phyloP scores from a whole-genome alignment of 2,797 vertebrate species.

The Xyrichtys novacula region DNA sequence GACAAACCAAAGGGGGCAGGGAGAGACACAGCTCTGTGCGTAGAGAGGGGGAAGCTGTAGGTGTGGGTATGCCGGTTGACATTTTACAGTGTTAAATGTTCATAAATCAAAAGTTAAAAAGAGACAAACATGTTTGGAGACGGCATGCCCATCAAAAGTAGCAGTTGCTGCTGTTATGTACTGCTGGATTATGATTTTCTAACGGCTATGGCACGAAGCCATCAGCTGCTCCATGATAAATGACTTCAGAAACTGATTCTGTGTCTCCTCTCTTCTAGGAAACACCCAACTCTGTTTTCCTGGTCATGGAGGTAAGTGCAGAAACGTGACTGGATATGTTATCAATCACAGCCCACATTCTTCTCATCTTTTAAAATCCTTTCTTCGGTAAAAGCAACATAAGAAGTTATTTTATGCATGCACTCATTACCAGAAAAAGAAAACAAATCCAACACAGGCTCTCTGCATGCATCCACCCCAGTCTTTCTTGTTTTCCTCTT shows the following conservation, averaged over 20 bases:
- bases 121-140: neutral
- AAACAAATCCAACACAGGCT: neutral
- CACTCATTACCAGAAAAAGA: neutral
- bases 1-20: too few species aligned
- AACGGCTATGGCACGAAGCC: conserved; percentile 1
- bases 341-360: neutral
- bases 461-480: neutral
- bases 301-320: conserved; percentile 95
- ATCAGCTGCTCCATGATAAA: conserved; percentile 30
- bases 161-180: neutral
- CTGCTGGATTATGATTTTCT: conserved; percentile 12
- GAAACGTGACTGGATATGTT: conserved; percentile 8
- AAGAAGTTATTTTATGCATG: neutral
- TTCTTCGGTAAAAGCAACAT: neutral
- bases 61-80: too few species aligned
- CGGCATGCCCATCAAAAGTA: neutral
- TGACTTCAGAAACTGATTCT: conserved; percentile 46
- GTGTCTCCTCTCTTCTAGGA: conserved; percentile 88
- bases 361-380: neutral
- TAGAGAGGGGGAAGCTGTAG: too few species aligned
- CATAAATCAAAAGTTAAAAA: too few species aligned
- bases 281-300: conserved; percentile 93
- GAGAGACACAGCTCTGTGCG: too few species aligned
- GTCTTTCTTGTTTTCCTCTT: neutral
- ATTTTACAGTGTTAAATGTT: too few species aligned